phyloP scores from a whole-genome alignment of 2,113 vertebrate species.

The Elephas maximus region DNA sequence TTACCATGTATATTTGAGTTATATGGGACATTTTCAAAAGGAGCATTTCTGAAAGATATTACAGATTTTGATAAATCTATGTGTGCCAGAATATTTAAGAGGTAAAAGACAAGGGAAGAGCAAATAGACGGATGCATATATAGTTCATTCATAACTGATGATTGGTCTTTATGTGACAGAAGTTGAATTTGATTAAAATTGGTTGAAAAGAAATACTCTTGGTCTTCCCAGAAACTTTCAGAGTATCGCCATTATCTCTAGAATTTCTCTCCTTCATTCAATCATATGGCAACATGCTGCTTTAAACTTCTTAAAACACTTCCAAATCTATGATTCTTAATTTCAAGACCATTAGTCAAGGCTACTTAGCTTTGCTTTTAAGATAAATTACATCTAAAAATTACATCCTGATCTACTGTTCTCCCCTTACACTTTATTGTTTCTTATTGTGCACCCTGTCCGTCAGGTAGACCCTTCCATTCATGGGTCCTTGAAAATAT shows the following conservation, averaged over 20 bases:
- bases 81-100: background rate
- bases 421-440: background rate
- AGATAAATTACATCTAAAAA: background rate
- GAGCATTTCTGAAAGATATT: background rate
- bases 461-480: background rate
- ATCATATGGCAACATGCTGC: background rate
- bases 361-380: background rate
- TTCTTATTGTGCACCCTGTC: background rate
- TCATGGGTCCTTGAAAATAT: background rate
- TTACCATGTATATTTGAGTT: background rate
- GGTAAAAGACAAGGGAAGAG: background rate
- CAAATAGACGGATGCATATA: background rate
- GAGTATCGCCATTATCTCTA: background rate
- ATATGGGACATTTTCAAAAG: background rate
- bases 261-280: background rate
- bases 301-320: background rate
- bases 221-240: background rate
- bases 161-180: background rate
- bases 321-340: background rate
- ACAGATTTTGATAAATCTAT: slow-evolving; percentile 9
- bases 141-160: background rate
- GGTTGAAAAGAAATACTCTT: background rate
- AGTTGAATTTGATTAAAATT: background rate
- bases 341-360: background rate
- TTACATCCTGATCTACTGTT: background rate